Percentiles rank a stretch among this genome's conserved stretches.
Conservation (phyloP, 1,140 invertebrate genomes). For the Platorchestia sp. region DNA sequence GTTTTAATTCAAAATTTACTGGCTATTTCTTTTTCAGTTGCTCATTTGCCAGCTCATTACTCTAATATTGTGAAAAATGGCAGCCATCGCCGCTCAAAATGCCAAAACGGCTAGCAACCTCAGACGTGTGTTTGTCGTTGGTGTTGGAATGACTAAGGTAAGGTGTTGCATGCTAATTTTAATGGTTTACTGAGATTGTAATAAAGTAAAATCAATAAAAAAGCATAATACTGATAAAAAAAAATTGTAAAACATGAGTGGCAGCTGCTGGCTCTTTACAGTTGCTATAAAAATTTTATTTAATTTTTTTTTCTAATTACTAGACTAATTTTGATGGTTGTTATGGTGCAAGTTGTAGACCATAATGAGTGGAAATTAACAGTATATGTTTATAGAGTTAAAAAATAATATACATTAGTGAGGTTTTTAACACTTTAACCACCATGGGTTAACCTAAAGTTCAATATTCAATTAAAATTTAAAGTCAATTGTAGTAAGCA, state of each 20-base stretch:
- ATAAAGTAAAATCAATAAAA: background rate
- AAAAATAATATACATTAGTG: too few relatives aligned
- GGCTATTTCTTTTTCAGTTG: background rate
- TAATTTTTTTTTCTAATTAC: too few relatives aligned
- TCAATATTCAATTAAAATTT: too few relatives aligned
- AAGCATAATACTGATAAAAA: background rate
- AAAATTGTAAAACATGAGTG: background rate
- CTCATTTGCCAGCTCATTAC: background rate
- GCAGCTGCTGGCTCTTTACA: background rate
- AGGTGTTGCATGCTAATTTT: background rate
- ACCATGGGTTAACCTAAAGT: too few relatives aligned
- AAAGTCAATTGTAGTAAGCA: too few relatives aligned
- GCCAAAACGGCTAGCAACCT: background rate
- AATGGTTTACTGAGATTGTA: background rate
- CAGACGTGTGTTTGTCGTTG: conserved; percentile 23
- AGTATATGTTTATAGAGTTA: too few relatives aligned
- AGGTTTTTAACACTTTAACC: too few relatives aligned
- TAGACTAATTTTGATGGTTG: too few relatives aligned
- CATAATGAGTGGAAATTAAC: too few relatives aligned
- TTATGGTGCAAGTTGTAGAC: too few relatives aligned
- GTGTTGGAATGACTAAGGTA: conserved; percentile 11
- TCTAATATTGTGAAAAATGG: background rate
- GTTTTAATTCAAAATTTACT: background rate
- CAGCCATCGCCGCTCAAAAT: background rate
- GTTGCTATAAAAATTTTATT: too few relatives aligned